Evolutionary conservation across 2,113 vertebrate genomes (phyloP), one percentile per base, ranked within the genome.

Genomic region (Stigmatopora argus): DNA sequence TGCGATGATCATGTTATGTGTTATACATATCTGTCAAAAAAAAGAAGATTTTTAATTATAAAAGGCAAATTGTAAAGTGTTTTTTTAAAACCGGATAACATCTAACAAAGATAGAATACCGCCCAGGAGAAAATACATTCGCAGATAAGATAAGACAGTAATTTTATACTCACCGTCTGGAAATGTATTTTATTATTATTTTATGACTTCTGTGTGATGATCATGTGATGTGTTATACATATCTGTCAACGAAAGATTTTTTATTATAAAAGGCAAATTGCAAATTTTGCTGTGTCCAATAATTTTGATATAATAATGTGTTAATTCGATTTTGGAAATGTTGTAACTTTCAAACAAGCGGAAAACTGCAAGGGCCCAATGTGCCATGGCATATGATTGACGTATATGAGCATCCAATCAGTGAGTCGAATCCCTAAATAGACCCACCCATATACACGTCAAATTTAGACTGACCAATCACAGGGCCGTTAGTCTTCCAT

Each of bases 391-490:
- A 19, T 58, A 1, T 64, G 3, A 77, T 19, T 12, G 77, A 73
- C 80, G 68, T 23, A 5, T 1, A 11, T 15, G 0, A 15, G 0
- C 46, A 35, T 15, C 84, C 81, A 89, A 85, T 88, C 51, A 78
- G 9, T 0, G 57, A 64, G 55, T 58, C 44, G 15, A 1, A 3
- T 38, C 6, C 62, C 21, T 5, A 47, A 11, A 5, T 38, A 59
- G 23, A 56, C 13, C 21, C 21, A 9, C 53, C 31, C 10, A 19
- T n/a, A 1, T 11, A 0, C 26, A 14, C 65, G 65, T 87, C 70
- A 67, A 47, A 3, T 1, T 18, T 2, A 9, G 0, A 34, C 34
- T 4, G 77, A 34, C 89, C 87, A 89, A 82, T 88, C 73, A 67
- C 0, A 0, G 35, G 13, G 6, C 4, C 2, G 4, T 38, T 31